Evolutionary conservation across 2,797 vertebrate species (phyloP).

Genomic region (Crenuchus spilurus): DNA sequence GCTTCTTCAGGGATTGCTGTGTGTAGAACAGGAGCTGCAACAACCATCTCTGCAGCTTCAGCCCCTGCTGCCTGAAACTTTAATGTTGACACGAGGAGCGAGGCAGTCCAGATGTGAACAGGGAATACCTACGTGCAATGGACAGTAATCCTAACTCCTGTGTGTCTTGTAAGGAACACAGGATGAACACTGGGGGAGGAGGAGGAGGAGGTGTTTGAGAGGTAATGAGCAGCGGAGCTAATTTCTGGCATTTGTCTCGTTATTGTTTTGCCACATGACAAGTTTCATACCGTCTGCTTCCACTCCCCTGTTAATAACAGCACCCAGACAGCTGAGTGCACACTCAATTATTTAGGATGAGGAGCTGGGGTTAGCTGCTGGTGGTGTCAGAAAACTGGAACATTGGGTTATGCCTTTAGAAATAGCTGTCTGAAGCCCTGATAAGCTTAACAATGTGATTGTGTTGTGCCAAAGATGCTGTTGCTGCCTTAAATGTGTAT

Average conservation of each 20-base stretch:
- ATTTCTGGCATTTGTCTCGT: slow-evolving; percentile 56
- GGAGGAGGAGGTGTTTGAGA: slow-evolving; percentile 10
- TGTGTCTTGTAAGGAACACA: slow-evolving; percentile 44
- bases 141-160: slow-evolving; percentile 53
- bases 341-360: slow-evolving; percentile 52
- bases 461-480: neutral
- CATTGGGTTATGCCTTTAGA: neutral
- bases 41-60: slow-evolving; percentile 47
- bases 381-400: slow-evolving; percentile 20
- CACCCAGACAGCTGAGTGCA: slow-evolving; percentile 43
- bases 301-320: slow-evolving; percentile 53
- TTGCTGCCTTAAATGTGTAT: neutral
- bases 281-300: slow-evolving; percentile 46
- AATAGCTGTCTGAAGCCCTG: neutral
- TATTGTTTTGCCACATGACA: slow-evolving; percentile 55
- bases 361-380: slow-evolving; percentile 30
- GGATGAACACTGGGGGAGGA: neutral
- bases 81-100: slow-evolving; percentile 76
- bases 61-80: slow-evolving; percentile 77
- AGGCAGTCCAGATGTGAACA: slow-evolving; percentile 57
- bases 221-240: slow-evolving; percentile 58
- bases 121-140: slow-evolving; percentile 56
- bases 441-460: neutral
- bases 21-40: slow-evolving; percentile 65
- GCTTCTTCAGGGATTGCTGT: slow-evolving; percentile 57